These are phyloP conservation scores for Agrochola macilenta DNA, from an alignment of 2,888 invertebrate species.

Conservation along the genomic window DNA sequence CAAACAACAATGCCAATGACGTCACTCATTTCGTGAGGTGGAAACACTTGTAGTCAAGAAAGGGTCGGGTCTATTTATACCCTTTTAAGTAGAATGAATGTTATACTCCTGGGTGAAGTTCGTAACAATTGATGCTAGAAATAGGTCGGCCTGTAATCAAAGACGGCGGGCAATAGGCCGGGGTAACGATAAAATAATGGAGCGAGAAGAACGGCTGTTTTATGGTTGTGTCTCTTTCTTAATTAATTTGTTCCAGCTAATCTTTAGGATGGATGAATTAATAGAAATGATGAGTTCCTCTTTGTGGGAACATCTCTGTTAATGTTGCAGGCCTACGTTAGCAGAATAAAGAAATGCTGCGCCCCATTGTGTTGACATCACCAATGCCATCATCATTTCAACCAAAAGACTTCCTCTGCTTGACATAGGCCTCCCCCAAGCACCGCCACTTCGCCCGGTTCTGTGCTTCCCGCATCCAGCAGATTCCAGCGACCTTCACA, in stretches of 20 bases:
- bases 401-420: too few relatives aligned
- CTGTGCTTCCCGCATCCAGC: too few relatives aligned
- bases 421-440: too few relatives aligned
- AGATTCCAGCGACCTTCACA: too few relatives aligned
- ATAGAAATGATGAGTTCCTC: background rate
- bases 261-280: background rate
- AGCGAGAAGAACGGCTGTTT: background rate
- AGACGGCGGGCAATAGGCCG: conserved; percentile 26
- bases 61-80: conserved; percentile 34
- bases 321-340: background rate
- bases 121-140: conserved; percentile 41
- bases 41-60: conserved; percentile 25
- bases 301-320: background rate
- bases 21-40: conserved; percentile 28
- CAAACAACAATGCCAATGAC: conserved; percentile 34
- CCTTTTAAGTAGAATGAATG: conserved; percentile 14
- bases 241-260: conserved; percentile 5
- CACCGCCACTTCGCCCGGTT: too few relatives aligned
- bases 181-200: background rate
- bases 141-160: conserved; percentile 36
- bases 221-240: conserved; percentile 14
- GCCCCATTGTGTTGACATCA: background rate
- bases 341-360: background rate
- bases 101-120: conserved; percentile 11
- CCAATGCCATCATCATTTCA: too few relatives aligned